Evolutionary conservation across 1,140 invertebrate genomes (phyloP).

Genomic region (Steinernema khuongi): DNA sequence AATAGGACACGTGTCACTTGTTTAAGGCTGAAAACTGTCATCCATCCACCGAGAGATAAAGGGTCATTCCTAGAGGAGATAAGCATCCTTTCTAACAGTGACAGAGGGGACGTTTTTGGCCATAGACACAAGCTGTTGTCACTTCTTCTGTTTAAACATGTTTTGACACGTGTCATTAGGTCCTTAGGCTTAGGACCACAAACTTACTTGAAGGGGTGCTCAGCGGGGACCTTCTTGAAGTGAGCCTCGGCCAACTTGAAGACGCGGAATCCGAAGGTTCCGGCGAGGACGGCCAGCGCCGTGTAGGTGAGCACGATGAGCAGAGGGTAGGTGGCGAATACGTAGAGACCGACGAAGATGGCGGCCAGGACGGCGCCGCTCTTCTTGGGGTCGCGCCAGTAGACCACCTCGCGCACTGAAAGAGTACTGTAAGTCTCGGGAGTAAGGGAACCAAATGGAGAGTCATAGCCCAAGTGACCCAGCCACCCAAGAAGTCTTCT

Average conservation of each 20-base stretch:
- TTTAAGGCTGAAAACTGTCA: too few relatives aligned
- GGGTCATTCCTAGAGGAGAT: too few relatives aligned
- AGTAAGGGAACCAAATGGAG: too few relatives aligned
- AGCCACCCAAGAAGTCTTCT: too few relatives aligned
- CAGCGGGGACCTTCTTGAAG: slow-evolving; percentile 90
- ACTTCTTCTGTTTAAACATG: too few relatives aligned
- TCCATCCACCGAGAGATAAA: too few relatives aligned
- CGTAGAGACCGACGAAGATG: slow-evolving; percentile 34
- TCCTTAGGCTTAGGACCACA: background rate
- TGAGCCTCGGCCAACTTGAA: slow-evolving; percentile 92
- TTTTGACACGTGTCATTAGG: background rate
- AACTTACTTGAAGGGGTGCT: slow-evolving; percentile 76
- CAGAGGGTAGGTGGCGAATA: slow-evolving; percentile 46
- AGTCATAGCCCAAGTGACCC: too few relatives aligned
- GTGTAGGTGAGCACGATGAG: slow-evolving; percentile 73
- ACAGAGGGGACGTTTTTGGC: too few relatives aligned
- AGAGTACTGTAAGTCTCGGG: too few relatives aligned
- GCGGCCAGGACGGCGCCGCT: slow-evolving; percentile 40
- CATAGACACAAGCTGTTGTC: too few relatives aligned
- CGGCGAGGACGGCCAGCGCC: slow-evolving; percentile 74
- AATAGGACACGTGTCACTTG: too few relatives aligned
- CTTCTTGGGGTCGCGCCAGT: slow-evolving; percentile 52
- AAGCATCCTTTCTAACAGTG: too few relatives aligned
- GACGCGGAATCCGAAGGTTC: slow-evolving; percentile 82
- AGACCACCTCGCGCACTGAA: slow-evolving; percentile 14